phyloP scores from a whole-genome alignment of 2,888 invertebrate species.

The Chrysolina oricalcia region DNA sequence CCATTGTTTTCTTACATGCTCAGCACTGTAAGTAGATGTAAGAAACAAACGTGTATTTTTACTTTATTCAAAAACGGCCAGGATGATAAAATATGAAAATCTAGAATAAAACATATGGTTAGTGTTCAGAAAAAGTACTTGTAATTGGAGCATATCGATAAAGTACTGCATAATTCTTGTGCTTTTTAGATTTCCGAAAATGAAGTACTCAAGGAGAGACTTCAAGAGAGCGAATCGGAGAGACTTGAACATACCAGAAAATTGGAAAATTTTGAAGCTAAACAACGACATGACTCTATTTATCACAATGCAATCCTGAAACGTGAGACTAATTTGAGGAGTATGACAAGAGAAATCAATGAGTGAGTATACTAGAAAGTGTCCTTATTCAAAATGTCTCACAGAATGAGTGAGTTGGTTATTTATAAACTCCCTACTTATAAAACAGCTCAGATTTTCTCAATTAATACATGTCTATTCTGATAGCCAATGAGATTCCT shows the following conservation, averaged over 20 bases:
- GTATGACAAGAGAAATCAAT: conserved; percentile 50
- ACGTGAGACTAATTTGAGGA: conserved; percentile 55
- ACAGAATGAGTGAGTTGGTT: too few relatives aligned
- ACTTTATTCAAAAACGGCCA: too few relatives aligned
- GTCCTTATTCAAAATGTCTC: too few relatives aligned
- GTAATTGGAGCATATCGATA: neutral
- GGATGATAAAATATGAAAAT: too few relatives aligned
- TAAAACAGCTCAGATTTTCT: too few relatives aligned
- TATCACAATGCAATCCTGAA: conserved; percentile 58
- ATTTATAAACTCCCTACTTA: too few relatives aligned
- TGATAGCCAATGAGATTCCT: too few relatives aligned
- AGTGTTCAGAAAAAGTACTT: neutral
- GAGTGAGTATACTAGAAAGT: conserved; percentile 40
- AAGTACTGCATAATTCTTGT: neutral
- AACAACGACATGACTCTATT: conserved; percentile 55
- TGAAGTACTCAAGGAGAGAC: conserved; percentile 56
- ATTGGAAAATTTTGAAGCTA: conserved; percentile 59
- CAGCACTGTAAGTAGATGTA: too few relatives aligned
- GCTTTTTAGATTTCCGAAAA: conserved; percentile 57
- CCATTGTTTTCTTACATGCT: too few relatives aligned
- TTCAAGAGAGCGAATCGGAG: conserved; percentile 56
- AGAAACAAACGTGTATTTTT: too few relatives aligned
- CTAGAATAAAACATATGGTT: too few relatives aligned
- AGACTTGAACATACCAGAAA: conserved; percentile 57
- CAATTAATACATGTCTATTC: too few relatives aligned